Percentiles rank a stretch among this genome's conserved stretches.
phyloP scores from a whole-genome alignment of 2,797 vertebrate species.

The Gastrophryne carolinensis region DNA sequence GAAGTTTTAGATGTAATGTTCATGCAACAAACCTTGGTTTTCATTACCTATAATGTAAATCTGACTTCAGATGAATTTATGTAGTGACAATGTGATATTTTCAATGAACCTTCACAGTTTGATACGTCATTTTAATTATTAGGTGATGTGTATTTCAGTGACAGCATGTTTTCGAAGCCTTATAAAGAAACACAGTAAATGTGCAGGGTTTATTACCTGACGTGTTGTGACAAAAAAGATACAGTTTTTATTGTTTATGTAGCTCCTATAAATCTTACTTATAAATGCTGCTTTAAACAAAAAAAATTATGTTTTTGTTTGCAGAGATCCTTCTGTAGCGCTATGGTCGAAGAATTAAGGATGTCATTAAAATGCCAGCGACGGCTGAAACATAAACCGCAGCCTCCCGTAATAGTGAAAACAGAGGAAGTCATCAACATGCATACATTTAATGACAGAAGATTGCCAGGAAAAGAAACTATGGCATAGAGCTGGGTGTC shows the following conservation, averaged over 20 bases:
- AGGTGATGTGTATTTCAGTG: conserved; percentile 57
- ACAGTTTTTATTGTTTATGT: conserved; percentile 41
- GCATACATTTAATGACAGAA: conserved; percentile 99
- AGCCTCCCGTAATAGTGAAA: conserved; percentile 93
- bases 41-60: conserved; percentile 60
- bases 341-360: conserved; percentile 94
- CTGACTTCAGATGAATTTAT: conserved; percentile 58
- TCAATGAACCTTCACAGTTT: conserved; percentile 55
- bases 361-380: conserved; percentile 98
- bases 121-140: conserved; percentile 63
- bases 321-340: conserved; percentile 97
- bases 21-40: conserved; percentile 53
- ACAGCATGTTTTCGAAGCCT: conserved; percentile 51
- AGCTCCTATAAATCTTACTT: conserved; percentile 45
- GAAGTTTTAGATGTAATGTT: conserved; percentile 35
- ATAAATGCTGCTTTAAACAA: conserved; percentile 51
- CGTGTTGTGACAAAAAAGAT: conserved; percentile 37
- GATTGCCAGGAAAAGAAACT: conserved; percentile 99
- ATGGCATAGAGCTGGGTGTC: conserved; percentile 88
- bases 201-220: conserved; percentile 35
- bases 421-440: conserved; percentile 99
- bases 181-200: conserved; percentile 50
- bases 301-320: conserved; percentile 56
- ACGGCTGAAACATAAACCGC: conserved; percentile 96
- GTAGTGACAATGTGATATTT: conserved; percentile 60